phyloP scores from a whole-genome alignment of 92 coral and sea anemone species.

The Nematostella vectensis region DNA sequence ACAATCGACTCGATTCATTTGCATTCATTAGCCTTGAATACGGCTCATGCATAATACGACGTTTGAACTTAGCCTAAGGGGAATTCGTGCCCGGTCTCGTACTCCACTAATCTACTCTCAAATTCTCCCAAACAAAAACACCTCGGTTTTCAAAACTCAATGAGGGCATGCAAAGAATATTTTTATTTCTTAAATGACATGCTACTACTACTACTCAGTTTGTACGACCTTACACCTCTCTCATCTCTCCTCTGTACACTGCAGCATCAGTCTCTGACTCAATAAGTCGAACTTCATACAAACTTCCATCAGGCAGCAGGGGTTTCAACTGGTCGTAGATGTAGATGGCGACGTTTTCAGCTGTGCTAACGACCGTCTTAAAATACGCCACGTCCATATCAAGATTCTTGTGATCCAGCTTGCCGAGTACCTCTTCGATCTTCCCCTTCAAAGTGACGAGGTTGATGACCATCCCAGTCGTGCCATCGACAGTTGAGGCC shows the following conservation, averaged over 20 bases:
- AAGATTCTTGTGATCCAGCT: conserved; percentile 75
- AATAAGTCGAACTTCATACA: conserved; percentile 71
- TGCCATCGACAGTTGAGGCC: conserved; percentile 48
- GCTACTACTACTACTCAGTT: too few species aligned
- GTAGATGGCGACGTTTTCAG: conserved; percentile 78
- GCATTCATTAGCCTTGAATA: too few species aligned
- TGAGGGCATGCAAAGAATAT: too few species aligned
- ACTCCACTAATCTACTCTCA: too few species aligned
- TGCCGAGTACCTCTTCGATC: conserved; percentile 39
- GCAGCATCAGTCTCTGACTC: conserved; percentile 75
- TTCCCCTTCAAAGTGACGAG: conserved; percentile 45
- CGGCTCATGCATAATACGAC: too few species aligned
- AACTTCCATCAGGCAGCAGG: conserved; percentile 39
- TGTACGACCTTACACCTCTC: too few species aligned
- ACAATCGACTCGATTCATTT: too few species aligned
- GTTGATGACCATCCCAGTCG: conserved; percentile 88
- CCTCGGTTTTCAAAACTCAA: too few species aligned
- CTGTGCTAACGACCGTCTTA: conserved; percentile 55
- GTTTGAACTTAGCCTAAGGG: too few species aligned
- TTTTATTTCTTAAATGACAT: too few species aligned
- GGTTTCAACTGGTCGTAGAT: conserved; percentile 40
- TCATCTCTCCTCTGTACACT: conserved; percentile 58
- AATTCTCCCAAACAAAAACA: too few species aligned
- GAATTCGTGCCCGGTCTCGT: too few species aligned
- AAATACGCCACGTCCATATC: conserved; percentile 84